These are phyloP conservation scores for Anas platyrhynchos DNA, from an alignment of 2,113 vertebrate genomes.

Conservation along the genomic window DNA sequence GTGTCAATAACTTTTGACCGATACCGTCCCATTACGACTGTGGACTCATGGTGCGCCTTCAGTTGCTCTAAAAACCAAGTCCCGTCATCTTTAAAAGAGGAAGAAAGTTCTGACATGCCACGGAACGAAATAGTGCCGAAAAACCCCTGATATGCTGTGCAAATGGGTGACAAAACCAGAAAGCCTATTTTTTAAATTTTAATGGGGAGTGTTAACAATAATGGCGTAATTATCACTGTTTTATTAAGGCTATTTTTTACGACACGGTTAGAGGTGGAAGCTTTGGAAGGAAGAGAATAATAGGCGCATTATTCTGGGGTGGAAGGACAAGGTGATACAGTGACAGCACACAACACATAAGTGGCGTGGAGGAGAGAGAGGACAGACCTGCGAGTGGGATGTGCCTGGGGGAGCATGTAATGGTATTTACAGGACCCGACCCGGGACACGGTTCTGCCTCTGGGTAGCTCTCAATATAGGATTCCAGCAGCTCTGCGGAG, in stretches of 20 bases:
- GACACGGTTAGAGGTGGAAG: slow-evolving; percentile 48
- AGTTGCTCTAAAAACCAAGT: background rate
- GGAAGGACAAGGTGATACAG: slow-evolving; percentile 11
- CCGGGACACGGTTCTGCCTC: background rate
- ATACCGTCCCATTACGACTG: background rate
- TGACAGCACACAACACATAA: background rate
- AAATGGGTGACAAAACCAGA: slow-evolving; percentile 8
- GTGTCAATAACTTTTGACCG: background rate
- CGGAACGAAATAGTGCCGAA: background rate
- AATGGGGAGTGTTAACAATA: slow-evolving; percentile 65
- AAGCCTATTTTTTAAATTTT: slow-evolving; percentile 41
- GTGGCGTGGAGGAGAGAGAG: background rate
- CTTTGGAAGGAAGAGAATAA: slow-evolving; percentile 54
- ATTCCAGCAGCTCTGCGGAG: background rate
- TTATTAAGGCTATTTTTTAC: slow-evolving; percentile 71
- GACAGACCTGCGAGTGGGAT: background rate
- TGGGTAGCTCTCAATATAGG: background rate
- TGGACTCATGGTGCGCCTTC: background rate
- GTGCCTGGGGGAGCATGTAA: background rate
- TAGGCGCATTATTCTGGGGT: slow-evolving; percentile 8
- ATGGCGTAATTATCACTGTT: slow-evolving; percentile 67
- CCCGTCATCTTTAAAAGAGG: background rate
- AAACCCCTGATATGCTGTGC: background rate
- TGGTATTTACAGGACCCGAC: background rate
- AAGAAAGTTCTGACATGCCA: background rate